Conservation (phyloP, 2,113 vertebrate species). For the Engystomops pustulosus region DNA sequence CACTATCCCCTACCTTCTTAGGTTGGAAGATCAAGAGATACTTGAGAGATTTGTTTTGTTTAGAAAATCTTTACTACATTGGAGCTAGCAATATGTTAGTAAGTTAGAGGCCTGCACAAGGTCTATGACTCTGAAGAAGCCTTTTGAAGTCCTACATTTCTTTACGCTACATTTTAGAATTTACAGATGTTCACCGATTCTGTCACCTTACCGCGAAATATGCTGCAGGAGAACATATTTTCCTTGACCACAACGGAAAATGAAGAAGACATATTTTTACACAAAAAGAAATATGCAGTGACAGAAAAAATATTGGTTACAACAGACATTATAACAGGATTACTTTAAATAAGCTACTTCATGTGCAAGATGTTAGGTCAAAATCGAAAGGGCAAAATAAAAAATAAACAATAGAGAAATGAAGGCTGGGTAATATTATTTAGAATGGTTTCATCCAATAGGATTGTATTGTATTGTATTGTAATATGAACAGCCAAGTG, state of each 20-base stretch:
- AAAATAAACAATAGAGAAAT: too few species aligned
- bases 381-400: too few species aligned
- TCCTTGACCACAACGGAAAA: neutral
- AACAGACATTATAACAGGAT: neutral
- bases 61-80: too few species aligned
- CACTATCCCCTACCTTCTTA: too few species aligned
- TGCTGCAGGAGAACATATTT: neutral
- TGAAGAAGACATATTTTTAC: neutral
- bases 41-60: too few species aligned
- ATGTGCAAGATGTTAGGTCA: neutral
- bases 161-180: neutral
- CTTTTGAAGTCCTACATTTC: neutral
- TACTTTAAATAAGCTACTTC: neutral
- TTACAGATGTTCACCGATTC: neutral
- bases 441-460: too few species aligned
- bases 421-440: too few species aligned
- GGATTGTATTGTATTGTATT: too few species aligned
- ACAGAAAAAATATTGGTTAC: neutral
- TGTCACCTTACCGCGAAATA: neutral
- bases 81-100: too few species aligned
- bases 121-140: neutral
- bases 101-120: too few species aligned
- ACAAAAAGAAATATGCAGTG: neutral
- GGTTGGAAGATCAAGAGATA: too few species aligned
- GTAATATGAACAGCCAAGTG: too few species aligned